Evolutionary conservation across 2,888 invertebrate genomes (phyloP).

Genomic region (Drosophila vallismaia): DNA sequence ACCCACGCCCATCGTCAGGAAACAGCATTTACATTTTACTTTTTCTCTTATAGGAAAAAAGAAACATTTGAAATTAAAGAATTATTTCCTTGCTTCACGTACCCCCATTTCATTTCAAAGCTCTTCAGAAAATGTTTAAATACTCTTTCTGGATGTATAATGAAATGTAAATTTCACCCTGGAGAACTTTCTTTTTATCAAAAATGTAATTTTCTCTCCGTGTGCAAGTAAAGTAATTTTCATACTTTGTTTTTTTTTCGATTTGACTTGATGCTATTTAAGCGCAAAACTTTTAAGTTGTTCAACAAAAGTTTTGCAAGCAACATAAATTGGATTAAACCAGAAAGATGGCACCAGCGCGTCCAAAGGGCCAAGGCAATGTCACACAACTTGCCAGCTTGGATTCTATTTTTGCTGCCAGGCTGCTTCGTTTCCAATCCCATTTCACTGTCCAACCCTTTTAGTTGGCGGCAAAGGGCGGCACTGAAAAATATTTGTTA

Average conservation of each 20-base stretch:
- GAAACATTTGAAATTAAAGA: not conserved
- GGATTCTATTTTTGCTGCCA: conserved; percentile 28
- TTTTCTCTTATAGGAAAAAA: conserved; percentile 4
- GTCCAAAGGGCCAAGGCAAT: conserved; percentile 62
- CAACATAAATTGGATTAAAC: conserved; percentile 78
- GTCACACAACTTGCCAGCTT: conserved; percentile 63
- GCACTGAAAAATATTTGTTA: conserved; percentile 38
- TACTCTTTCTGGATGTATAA: not conserved
- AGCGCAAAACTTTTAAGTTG: conserved; percentile 76
- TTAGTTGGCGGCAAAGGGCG: conserved; percentile 5
- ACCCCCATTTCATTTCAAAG: not conserved
- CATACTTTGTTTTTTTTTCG: conserved; percentile 62
- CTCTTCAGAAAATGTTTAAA: not conserved
- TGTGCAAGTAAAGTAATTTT: conserved; percentile 66
- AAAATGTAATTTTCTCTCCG: conserved; percentile 10
- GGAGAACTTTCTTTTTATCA: not conserved
- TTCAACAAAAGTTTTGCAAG: conserved; percentile 66
- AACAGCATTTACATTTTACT: conserved; percentile 9
- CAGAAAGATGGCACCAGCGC: conserved; percentile 75
- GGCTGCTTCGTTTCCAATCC: conserved; percentile 38
- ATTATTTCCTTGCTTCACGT: not conserved
- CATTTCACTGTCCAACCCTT: conserved; percentile 42
- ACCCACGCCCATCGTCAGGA: conserved; percentile 28
- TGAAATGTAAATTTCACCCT: not conserved
- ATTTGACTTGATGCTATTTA: conserved; percentile 73